These are phyloP conservation scores for Heteromyza rotundicornis DNA, from an alignment of 2,888 invertebrate genomes.

Conservation along the genomic window DNA sequence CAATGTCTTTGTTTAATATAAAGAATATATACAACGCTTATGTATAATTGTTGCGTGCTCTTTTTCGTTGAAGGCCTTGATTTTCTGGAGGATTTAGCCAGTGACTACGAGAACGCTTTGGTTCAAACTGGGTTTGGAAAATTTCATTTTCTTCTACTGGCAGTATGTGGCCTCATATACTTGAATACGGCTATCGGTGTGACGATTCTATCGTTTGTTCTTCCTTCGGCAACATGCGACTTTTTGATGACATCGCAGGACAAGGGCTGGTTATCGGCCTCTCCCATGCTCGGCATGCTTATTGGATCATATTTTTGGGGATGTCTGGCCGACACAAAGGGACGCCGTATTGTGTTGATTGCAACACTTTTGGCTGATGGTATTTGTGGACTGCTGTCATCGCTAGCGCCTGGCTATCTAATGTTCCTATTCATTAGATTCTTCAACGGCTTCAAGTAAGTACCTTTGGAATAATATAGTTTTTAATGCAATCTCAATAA, in stretches of 20 bases:
- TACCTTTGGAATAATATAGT: neutral
- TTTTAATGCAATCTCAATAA: no score
- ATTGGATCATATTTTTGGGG: constrained; percentile 87
- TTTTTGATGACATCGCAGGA: constrained; percentile 79
- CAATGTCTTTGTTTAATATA: no score
- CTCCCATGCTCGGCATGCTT: constrained; percentile 83
- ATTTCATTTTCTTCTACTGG: constrained; percentile 78
- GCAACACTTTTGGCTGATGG: constrained; percentile 78
- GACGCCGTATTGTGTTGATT: constrained; percentile 77
- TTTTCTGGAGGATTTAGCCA: constrained; percentile 54
- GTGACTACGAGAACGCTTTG: constrained; percentile 57
- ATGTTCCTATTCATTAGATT: constrained; percentile 77
- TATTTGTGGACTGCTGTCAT: constrained; percentile 73
- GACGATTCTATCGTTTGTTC: constrained; percentile 80
- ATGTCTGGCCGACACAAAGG: constrained; percentile 81
- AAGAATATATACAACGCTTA: no score
- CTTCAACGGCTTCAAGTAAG: constrained; percentile 82
- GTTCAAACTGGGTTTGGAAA: constrained; percentile 75
- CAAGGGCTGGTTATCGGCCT: constrained; percentile 79
- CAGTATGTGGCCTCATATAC: constrained; percentile 80
- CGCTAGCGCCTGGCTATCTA: constrained; percentile 75
- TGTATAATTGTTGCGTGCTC: no score
- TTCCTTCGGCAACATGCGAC: constrained; percentile 84
- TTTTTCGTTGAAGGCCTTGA: constrained; percentile 48
- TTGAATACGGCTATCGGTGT: constrained; percentile 83